Conservation (phyloP, 2,797 vertebrate genomes). For the Labeo calbasu region DNA sequence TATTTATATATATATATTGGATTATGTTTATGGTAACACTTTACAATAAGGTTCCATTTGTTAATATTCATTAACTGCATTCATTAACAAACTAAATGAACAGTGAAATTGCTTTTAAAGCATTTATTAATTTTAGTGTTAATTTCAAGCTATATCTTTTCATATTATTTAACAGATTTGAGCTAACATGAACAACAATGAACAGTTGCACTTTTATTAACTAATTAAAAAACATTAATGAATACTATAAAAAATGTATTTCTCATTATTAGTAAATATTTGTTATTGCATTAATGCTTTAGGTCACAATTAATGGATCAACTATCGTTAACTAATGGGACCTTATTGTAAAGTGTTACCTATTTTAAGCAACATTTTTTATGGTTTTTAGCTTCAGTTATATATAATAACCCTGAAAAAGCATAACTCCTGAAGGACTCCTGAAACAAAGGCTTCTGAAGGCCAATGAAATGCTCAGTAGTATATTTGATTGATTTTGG, state of each 20-base stretch:
- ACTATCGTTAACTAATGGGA: neutral
- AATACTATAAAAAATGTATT: neutral
- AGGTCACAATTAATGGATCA: neutral
- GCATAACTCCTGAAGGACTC: neutral
- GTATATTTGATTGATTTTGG: constrained; percentile 29
- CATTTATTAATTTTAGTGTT: no score
- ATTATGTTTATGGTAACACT: no score
- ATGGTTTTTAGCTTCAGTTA: neutral
- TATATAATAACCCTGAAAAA: neutral
- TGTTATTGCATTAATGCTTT: neutral
- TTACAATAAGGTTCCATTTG: no score
- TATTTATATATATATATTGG: neutral
- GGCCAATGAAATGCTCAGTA: constrained; percentile 25
- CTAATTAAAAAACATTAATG: neutral
- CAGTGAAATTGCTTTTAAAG: no score
- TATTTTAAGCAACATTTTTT: neutral
- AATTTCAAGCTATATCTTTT: neutral
- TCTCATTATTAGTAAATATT: neutral
- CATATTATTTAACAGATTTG: neutral
- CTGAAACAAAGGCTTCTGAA: neutral
- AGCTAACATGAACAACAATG: neutral
- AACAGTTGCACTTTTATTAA: no score
- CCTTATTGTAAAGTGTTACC: neutral
- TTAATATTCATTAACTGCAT: no score
- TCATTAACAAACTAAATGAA: no score